Percentiles rank a stretch among this genome's conserved stretches.
Conservation (phyloP, 2,113 vertebrate species). For the Bagarius yarrelli region DNA sequence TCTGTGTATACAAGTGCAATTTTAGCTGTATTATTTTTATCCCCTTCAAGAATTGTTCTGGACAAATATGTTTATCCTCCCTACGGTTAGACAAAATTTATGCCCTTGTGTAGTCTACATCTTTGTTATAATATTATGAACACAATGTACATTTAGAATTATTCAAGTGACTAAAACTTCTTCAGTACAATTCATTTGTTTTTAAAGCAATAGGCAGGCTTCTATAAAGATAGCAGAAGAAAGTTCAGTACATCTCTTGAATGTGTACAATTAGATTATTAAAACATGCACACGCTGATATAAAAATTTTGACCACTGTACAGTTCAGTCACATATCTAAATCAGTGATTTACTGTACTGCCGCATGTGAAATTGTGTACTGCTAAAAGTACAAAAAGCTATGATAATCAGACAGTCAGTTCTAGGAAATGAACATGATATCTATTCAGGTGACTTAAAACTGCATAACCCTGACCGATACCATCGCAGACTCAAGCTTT, state of each 20-base stretch:
- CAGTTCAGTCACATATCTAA: background rate
- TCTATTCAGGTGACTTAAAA: background rate
- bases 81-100: too few relatives aligned
- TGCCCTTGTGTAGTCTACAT: background rate
- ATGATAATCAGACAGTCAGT: background rate
- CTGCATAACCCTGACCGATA: background rate
- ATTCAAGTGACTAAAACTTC: background rate
- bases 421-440: background rate
- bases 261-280: background rate
- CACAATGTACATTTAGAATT: background rate
- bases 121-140: background rate
- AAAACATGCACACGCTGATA: background rate
- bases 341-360: background rate
- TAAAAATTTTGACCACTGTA: background rate
- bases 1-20: too few relatives aligned
- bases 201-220: background rate
- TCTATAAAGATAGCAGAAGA: background rate
- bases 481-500: too few relatives aligned
- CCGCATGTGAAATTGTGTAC: background rate
- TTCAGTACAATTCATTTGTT: background rate
- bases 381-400: background rate
- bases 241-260: background rate
- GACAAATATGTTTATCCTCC: too few relatives aligned
- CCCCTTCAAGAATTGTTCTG: too few relatives aligned
- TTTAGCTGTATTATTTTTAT: too few relatives aligned